Percentiles rank a stretch among this genome's conserved stretches.
These are phyloP conservation scores for Varanus salvator DNA, from an alignment of 2,113 vertebrate genomes.

Conservation along the genomic window DNA sequence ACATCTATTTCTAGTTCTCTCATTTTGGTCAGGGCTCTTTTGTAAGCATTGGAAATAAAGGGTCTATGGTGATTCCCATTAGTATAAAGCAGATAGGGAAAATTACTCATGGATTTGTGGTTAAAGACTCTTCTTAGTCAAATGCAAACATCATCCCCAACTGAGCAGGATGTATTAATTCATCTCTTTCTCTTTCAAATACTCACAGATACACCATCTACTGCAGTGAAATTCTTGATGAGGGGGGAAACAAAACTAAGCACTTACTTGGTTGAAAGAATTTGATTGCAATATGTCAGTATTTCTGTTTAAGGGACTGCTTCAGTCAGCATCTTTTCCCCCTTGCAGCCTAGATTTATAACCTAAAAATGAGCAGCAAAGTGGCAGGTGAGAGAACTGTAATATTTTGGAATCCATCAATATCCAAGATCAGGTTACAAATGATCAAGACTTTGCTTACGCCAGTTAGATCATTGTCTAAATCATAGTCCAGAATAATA, in stretches of 20 bases:
- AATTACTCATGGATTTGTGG: slow-evolving; percentile 59
- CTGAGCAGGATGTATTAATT: slow-evolving; percentile 35
- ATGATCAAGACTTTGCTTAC: slow-evolving; percentile 34
- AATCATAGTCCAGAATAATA: background rate
- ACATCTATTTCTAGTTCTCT: background rate
- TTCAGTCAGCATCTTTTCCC: slow-evolving; percentile 20
- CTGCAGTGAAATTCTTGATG: slow-evolving; percentile 23
- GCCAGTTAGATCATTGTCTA: slow-evolving; percentile 22
- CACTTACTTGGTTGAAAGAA: background rate
- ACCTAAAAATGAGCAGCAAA: slow-evolving; percentile 44
- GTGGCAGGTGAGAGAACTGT: slow-evolving; percentile 29
- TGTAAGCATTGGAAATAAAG: slow-evolving; percentile 58
- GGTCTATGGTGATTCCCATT: slow-evolving; percentile 60
- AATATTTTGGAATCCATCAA: slow-evolving; percentile 25
- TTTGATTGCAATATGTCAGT: slow-evolving; percentile 10
- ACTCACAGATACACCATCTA: slow-evolving; percentile 22
- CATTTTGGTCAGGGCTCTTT: background rate
- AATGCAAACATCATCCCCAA: slow-evolving; percentile 38
- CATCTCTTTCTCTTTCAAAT: background rate
- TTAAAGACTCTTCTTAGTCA: slow-evolving; percentile 59
- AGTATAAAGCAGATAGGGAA: slow-evolving; percentile 44
- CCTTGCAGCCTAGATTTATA: slow-evolving; percentile 18
- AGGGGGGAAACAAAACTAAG: background rate
- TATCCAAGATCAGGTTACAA: slow-evolving; percentile 33
- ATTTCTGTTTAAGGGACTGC: slow-evolving; percentile 26